Conservation (phyloP, 2,113 vertebrate genomes). For the Eudyptes chrysolophus region DNA sequence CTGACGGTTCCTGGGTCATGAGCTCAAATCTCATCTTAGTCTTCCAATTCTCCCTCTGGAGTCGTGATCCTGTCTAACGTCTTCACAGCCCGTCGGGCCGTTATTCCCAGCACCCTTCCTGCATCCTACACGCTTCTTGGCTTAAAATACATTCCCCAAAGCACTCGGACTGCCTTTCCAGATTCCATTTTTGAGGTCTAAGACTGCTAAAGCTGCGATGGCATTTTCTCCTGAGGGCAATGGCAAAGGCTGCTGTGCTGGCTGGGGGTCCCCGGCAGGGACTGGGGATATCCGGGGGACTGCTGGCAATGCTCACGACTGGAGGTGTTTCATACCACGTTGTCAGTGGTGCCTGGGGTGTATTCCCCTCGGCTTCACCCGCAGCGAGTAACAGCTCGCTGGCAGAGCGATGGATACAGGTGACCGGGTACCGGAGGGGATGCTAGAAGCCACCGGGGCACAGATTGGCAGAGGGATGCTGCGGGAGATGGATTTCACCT, state of each 20-base stretch:
- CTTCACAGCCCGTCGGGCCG: background rate
- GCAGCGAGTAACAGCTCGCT: background rate
- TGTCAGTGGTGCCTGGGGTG: background rate
- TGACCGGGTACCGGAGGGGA: rapidly evolving
- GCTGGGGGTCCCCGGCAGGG: background rate
- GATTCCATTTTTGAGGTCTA: background rate
- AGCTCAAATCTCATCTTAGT: background rate
- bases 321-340: rapidly evolving
- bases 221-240: rapidly evolving
- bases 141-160: background rate
- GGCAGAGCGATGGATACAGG: background rate
- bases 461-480: background rate
- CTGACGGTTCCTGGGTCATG: background rate
- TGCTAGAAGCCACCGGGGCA: too few species aligned
- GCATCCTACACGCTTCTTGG: rapidly evolving
- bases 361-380: background rate
- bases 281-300: background rate
- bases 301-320: rapidly evolving
- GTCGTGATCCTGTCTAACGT: background rate
- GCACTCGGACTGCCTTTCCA: background rate
- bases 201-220: background rate
- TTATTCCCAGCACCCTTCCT: background rate
- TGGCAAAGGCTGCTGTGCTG: background rate
- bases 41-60: background rate
- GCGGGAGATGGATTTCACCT: background rate